Percentiles rank a stretch among this genome's conserved stretches.
Evolutionary conservation across 1,140 invertebrate genomes (phyloP).

Genomic region (Hylaeus volcanicus): DNA sequence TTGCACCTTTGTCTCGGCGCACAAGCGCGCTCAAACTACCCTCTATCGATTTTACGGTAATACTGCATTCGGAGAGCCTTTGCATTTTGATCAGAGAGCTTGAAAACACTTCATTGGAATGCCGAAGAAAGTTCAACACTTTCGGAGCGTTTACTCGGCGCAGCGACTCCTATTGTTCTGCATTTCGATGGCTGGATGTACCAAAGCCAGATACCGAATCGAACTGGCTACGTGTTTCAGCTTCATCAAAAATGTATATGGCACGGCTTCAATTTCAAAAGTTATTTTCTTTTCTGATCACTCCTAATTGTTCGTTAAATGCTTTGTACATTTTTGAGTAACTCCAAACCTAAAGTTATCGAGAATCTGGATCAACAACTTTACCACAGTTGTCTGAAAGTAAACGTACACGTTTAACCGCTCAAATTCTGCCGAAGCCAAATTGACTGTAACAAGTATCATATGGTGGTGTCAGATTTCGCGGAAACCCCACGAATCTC

Average conservation of each 20-base stretch:
- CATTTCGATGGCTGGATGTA: neutral
- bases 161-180: neutral
- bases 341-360: neutral
- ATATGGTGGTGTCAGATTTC: slow-evolving; percentile 1
- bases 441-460: slow-evolving; percentile 7
- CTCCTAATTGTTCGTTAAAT: neutral
- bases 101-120: slow-evolving; percentile 39
- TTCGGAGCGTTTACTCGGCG: neutral
- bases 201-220: neutral
- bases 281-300: neutral
- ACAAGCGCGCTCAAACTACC: neutral
- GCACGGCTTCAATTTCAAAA: neutral
- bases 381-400: no score
- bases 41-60: slow-evolving; percentile 29
- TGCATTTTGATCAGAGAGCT: slow-evolving; percentile 32
- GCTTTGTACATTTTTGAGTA: neutral
- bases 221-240: slow-evolving; percentile 8
- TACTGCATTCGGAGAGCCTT: neutral
- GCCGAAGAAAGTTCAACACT: slow-evolving; percentile 43
- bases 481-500: slow-evolving; percentile 1
- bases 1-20: slow-evolving; percentile 19
- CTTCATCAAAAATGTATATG: slow-evolving; percentile 6
- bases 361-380: no score
- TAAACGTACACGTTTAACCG: neutral
- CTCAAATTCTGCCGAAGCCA: neutral